phyloP scores from a whole-genome alignment of 2,888 invertebrate species.

The Ormyrus thymus region DNA sequence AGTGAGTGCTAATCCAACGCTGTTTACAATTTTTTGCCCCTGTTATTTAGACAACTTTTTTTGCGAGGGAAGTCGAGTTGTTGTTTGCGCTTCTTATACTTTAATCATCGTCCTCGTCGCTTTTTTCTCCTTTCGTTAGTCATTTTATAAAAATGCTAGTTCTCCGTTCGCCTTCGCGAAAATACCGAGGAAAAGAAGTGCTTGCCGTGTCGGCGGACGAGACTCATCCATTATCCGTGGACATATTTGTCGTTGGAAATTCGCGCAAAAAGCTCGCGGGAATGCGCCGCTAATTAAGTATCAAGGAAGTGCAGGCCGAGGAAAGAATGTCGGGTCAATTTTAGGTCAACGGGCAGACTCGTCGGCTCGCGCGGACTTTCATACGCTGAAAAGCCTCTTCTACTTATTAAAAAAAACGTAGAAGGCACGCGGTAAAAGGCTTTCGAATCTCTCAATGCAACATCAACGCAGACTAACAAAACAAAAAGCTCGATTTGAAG shows the following conservation, averaged over 20 bases:
- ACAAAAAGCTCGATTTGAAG: no score
- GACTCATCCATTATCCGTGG: slow-evolving; percentile 46
- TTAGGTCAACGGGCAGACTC: background rate
- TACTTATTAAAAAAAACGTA: background rate
- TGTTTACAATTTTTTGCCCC: background rate
- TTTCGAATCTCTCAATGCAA: no score
- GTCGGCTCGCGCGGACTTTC: background rate
- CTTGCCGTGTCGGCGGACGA: background rate
- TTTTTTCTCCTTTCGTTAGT: background rate
- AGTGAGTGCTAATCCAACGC: slow-evolving; percentile 22
- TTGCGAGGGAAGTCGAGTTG: no score
- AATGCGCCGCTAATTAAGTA: slow-evolving; percentile 45
- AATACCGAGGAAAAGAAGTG: background rate
- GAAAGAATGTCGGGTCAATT: background rate
- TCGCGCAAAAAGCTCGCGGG: slow-evolving; percentile 28
- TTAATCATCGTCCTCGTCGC: background rate
- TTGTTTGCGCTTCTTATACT: background rate
- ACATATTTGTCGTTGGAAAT: slow-evolving; percentile 36
- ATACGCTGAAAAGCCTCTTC: background rate
- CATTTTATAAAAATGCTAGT: slow-evolving; percentile 7
- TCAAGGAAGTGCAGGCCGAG: slow-evolving; percentile 20
- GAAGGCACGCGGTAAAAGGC: no score
- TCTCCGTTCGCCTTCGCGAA: background rate
- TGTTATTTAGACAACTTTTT: no score
- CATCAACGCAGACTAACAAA: no score